phyloP scores from a whole-genome alignment of 2,888 invertebrate genomes.

The Synergus laeviventris region DNA sequence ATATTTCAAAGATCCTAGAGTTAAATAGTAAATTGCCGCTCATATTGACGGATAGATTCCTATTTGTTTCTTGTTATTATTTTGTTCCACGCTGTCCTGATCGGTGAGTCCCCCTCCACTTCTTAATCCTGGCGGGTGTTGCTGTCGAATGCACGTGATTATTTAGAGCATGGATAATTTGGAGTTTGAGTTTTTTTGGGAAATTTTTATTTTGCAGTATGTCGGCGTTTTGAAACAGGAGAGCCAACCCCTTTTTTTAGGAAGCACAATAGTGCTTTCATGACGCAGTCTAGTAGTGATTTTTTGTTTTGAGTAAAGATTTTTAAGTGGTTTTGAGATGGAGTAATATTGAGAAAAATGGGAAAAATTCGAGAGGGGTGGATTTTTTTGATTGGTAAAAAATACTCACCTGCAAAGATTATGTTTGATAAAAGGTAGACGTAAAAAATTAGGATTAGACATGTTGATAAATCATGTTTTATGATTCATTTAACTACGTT shows the following conservation, averaged over 20 bases:
- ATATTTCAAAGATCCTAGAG: not conserved
- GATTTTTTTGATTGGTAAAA: not conserved
- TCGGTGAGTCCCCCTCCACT: constrained; percentile 53
- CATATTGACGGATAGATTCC: constrained; percentile 62
- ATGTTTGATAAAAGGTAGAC: too few species aligned
- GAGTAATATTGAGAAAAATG: not conserved
- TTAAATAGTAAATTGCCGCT: constrained; percentile 47
- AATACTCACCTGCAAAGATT: not conserved
- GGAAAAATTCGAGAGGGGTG: not conserved
- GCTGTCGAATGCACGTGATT: constrained; percentile 33
- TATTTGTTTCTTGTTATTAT: constrained; percentile 60
- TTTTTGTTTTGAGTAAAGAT: not conserved
- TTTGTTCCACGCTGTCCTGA: constrained; percentile 59
- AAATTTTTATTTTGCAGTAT: constrained; percentile 18
- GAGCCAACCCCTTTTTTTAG: constrained; percentile 4
- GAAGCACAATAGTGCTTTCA: constrained; percentile 26
- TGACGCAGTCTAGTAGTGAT: constrained; percentile 2
- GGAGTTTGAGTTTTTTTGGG: not conserved
- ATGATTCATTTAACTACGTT: too few species aligned
- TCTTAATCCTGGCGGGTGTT: constrained; percentile 40
- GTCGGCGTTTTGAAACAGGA: not conserved
- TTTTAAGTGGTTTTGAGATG: not conserved
- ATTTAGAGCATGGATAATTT: not conserved
- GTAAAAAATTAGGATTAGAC: too few species aligned
- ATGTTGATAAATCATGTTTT: too few species aligned